A percentile compares a stretch with the other conserved stretches of the same genome.
Evolutionary conservation across 2,797 vertebrate genomes (phyloP).

Genomic region (Sparidentex hasta): DNA sequence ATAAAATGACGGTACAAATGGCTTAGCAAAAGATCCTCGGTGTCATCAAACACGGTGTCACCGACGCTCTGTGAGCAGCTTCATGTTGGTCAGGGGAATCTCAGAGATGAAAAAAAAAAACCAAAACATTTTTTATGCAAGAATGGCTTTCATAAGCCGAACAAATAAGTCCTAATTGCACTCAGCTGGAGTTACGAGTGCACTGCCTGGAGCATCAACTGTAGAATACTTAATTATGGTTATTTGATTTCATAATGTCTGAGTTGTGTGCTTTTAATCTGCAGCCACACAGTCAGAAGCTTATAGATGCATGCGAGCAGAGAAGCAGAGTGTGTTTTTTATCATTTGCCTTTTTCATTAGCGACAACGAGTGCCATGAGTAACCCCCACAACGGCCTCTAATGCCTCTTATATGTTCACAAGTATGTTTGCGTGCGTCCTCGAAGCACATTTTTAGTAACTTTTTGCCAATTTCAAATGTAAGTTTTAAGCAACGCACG

Average conservation of each 20-base stretch:
- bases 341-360: slow-evolving; percentile 5
- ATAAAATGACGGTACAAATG: background rate
- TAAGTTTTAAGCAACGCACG: slow-evolving; percentile 9
- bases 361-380: background rate
- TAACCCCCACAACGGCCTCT: background rate
- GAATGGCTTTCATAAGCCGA: background rate
- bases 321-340: background rate
- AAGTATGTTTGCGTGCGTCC: background rate
- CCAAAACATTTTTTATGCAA: too few relatives aligned
- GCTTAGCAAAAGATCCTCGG: background rate
- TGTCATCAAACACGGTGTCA: background rate
- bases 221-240: background rate
- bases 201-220: background rate
- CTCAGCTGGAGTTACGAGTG: background rate
- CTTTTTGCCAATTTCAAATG: slow-evolving; percentile 12
- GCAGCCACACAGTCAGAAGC: background rate
- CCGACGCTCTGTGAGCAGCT: slow-evolving; percentile 5
- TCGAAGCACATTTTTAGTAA: slow-evolving; percentile 8
- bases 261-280: background rate
- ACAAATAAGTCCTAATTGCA: too few relatives aligned
- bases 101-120: background rate
- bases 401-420: background rate
- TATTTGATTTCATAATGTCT: background rate
- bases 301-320: background rate
- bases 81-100: background rate